A percentile compares a stretch with the other conserved stretches of the same genome.
phyloP scores from a whole-genome alignment of 2,113 vertebrate genomes.

The Mirounga angustirostris region DNA sequence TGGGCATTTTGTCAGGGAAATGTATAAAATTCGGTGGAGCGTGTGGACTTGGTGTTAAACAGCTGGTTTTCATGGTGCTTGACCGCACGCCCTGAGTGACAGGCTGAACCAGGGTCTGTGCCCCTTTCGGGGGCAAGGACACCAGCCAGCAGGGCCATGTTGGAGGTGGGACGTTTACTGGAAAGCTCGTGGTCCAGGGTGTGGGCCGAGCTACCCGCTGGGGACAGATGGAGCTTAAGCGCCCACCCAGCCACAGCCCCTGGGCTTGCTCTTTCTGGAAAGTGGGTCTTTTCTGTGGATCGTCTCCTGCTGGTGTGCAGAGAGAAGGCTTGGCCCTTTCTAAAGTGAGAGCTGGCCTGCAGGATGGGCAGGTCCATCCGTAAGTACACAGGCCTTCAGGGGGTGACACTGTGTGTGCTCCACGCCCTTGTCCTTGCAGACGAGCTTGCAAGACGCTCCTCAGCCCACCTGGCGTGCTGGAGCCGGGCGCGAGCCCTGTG shows the following conservation, averaged over 20 bases:
- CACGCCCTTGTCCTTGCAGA: background rate
- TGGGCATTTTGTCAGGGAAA: background rate
- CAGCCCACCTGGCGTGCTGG: background rate
- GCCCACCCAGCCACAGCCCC: rapidly evolving
- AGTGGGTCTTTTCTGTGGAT: background rate
- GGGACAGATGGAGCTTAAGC: too few species aligned
- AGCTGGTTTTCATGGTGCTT: background rate
- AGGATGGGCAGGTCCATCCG: rapidly evolving
- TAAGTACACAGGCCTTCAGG: rapidly evolving
- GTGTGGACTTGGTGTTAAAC: background rate
- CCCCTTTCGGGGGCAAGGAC: rapidly evolving
- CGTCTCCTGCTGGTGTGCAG: background rate
- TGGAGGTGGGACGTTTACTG: rapidly evolving
- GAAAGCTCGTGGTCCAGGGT: rapidly evolving
- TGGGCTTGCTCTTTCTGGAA: rapidly evolving
- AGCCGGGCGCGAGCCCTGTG: rapidly evolving
- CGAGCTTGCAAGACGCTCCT: rapidly evolving
- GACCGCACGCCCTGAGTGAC: rapidly evolving
- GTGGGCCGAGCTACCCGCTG: rapidly evolving
- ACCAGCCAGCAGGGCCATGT: background rate
- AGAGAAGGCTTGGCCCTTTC: background rate
- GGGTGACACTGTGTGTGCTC: rapidly evolving
- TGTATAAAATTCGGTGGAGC: rapidly evolving
- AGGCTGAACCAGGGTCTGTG: background rate
- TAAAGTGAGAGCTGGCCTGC: rapidly evolving